Conservation (phyloP, 2,113 vertebrate species). For the Saimiri boliviensis region DNA sequence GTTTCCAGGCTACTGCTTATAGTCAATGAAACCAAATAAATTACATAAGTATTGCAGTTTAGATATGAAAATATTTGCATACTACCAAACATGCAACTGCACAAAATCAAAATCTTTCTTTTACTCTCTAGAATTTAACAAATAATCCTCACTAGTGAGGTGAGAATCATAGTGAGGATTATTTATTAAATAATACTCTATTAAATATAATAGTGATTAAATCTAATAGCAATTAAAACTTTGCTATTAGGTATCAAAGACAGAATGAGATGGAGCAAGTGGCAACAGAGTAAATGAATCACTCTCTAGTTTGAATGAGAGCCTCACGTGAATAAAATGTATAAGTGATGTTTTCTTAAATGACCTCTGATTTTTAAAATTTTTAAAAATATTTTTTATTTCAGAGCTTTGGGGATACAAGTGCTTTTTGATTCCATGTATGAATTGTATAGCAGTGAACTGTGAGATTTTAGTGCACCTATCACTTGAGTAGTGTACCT, state of each 20-base stretch:
- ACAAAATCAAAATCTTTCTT: slow-evolving; percentile 20
- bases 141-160: background rate
- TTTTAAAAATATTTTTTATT: too few relatives aligned
- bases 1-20: background rate
- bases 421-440: too few relatives aligned
- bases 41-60: background rate
- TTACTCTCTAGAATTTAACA: slow-evolving; percentile 33
- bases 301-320: slow-evolving; percentile 52
- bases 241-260: slow-evolving; percentile 14
- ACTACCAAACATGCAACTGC: background rate
- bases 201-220: too few relatives aligned
- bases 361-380: background rate
- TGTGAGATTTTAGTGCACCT: too few relatives aligned
- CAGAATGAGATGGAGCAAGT: slow-evolving; percentile 50
- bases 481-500: too few relatives aligned
- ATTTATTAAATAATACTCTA: too few relatives aligned
- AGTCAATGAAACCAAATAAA: background rate
- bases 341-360: slow-evolving; percentile 30
- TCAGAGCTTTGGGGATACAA: too few relatives aligned
- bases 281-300: slow-evolving; percentile 39
- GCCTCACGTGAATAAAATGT: slow-evolving; percentile 37
- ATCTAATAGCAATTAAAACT: too few relatives aligned
- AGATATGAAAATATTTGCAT: slow-evolving; percentile 4
- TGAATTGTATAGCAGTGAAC: too few relatives aligned
- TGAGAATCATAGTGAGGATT: too few relatives aligned